These are phyloP conservation scores for Macroglossus sobrinus DNA, from an alignment of 2,113 vertebrate species.

Conservation along the genomic window DNA sequence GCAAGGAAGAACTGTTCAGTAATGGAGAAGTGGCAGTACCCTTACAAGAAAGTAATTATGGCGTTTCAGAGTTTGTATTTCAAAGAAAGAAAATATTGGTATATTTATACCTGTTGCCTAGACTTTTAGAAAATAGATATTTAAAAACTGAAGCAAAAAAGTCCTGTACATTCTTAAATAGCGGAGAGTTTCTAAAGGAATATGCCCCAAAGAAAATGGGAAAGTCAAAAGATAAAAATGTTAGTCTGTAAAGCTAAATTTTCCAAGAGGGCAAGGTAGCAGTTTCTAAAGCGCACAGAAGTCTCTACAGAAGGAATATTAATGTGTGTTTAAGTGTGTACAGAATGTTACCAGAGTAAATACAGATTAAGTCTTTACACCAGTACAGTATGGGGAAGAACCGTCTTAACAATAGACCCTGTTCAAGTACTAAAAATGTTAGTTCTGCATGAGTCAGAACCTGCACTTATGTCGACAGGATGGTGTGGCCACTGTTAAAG, in stretches of 20 bases:
- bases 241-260: not conserved
- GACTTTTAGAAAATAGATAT: not conserved
- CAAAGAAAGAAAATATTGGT: not conserved
- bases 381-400: not conserved
- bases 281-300: not conserved
- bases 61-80: slow-evolving; percentile 16
- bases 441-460: not conserved
- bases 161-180: not conserved
- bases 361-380: not conserved
- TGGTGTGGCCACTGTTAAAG: not conserved
- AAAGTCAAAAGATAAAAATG: not conserved
- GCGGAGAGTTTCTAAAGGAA: slow-evolving; percentile 5
- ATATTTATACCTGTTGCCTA: not conserved
- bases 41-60: not conserved
- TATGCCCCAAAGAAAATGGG: not conserved
- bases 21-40: slow-evolving; percentile 47
- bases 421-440: not conserved
- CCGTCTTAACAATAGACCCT: not conserved
- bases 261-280: not conserved
- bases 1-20: slow-evolving; percentile 34
- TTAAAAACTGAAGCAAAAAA: slow-evolving; percentile 25
- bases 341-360: not conserved
- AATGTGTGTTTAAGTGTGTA: not conserved
- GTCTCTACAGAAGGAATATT: not conserved
- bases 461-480: not conserved